Conservation (phyloP, 2,113 vertebrate species). For the Orcinus orca region DNA sequence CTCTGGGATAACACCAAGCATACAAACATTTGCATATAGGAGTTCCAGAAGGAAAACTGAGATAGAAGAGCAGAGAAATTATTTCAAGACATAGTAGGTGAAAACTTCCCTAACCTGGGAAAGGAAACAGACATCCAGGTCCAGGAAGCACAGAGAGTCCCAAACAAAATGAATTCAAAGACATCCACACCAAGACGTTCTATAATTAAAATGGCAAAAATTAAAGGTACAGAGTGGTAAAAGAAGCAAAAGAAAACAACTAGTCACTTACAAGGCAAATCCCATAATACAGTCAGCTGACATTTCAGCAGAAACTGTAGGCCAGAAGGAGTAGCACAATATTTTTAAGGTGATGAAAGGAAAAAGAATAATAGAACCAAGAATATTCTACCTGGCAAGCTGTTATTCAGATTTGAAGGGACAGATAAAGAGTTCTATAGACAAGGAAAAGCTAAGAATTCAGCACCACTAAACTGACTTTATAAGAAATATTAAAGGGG, state of each 20-base stretch:
- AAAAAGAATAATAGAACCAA: neutral
- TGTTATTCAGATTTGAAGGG: neutral
- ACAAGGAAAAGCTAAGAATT: neutral
- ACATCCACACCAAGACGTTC: no score
- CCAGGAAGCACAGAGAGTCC: no score
- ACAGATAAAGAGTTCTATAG: neutral
- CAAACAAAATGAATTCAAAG: no score
- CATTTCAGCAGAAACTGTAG: neutral
- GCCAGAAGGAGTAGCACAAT: neutral
- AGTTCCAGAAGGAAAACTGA: no score
- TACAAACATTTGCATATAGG: no score
- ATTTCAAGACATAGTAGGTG: no score
- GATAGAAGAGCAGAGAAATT: no score
- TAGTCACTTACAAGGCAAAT: neutral
- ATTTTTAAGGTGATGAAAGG: neutral
- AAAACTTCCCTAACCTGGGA: no score
- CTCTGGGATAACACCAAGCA: no score
- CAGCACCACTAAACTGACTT: neutral
- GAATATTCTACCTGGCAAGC: neutral
- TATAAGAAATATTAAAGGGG: neutral
- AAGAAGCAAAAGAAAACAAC: neutral
- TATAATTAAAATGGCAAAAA: no score
- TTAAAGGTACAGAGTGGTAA: neutral
- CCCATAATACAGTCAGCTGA: neutral
- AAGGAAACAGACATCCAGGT: no score